Evolutionary conservation across 2,888 invertebrate species (phyloP).

Genomic region (Ophion ellenae): DNA sequence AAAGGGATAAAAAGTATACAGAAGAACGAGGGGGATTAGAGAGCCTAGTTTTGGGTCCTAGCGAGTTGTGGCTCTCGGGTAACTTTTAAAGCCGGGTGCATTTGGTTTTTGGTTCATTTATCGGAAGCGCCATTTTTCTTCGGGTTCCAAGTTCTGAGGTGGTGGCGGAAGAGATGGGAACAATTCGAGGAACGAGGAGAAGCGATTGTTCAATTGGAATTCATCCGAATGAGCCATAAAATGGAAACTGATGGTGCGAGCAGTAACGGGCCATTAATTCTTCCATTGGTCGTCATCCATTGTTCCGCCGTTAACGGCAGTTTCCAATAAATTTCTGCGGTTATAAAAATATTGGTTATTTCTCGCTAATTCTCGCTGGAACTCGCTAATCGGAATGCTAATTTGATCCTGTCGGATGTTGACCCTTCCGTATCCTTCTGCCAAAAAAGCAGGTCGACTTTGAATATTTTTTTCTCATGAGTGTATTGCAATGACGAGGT

Average conservation of each 20-base stretch:
- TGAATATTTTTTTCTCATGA: neutral
- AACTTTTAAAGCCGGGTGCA: neutral
- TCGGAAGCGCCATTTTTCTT: neutral
- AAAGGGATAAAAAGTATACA: neutral
- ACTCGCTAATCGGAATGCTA: neutral
- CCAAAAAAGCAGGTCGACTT: neutral
- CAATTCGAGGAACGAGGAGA: slow-evolving; percentile 4
- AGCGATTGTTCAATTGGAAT: slow-evolving; percentile 1
- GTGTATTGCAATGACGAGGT: neutral
- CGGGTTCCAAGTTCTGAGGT: neutral
- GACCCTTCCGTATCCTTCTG: neutral
- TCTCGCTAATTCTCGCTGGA: too few relatives aligned
- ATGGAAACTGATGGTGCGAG: neutral
- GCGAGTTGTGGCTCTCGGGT: neutral
- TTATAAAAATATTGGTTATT: slow-evolving; percentile 2
- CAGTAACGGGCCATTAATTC: slow-evolving; percentile 14
- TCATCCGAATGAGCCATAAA: slow-evolving; percentile 10
- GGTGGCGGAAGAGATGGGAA: neutral
- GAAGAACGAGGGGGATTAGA: neutral
- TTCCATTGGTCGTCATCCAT: slow-evolving; percentile 15
- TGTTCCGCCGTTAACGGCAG: neutral
- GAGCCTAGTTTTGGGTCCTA: neutral
- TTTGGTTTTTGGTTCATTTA: neutral
- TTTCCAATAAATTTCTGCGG: slow-evolving; percentile 5
- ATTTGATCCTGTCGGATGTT: neutral